A percentile compares a stretch with the other conserved stretches of the same genome.
phyloP scores from a whole-genome alignment of 2,888 invertebrate genomes.

The Leptinotarsa juncta region DNA sequence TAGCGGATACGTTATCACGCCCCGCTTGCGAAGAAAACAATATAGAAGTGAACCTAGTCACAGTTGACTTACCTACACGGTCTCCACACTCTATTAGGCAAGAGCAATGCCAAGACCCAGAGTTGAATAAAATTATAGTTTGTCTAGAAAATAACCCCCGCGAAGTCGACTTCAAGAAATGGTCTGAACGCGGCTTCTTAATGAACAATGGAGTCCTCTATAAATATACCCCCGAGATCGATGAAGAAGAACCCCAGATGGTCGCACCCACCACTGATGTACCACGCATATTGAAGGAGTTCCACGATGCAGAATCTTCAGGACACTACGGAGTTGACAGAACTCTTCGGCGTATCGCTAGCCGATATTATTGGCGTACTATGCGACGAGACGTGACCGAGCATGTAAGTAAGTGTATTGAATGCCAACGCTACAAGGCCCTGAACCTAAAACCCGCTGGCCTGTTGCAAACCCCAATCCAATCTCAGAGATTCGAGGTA shows the following conservation, averaged over 20 bases:
- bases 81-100: background rate
- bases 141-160: background rate
- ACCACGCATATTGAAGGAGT: slow-evolving; percentile 22
- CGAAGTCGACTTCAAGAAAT: slow-evolving; percentile 15
- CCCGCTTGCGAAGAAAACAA: slow-evolving; percentile 19
- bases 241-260: slow-evolving; percentile 21
- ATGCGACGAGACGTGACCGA: slow-evolving; percentile 12
- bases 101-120: background rate
- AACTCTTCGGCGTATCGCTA: slow-evolving; percentile 8
- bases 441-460: slow-evolving; percentile 52
- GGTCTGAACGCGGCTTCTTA: slow-evolving; percentile 6
- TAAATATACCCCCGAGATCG: background rate
- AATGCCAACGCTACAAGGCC: slow-evolving; percentile 37
- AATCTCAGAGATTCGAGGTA: slow-evolving; percentile 49
- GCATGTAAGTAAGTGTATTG: slow-evolving; percentile 17
- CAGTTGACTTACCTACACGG: background rate
- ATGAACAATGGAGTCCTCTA: slow-evolving; percentile 11
- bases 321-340: slow-evolving; percentile 21
- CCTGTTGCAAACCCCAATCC: slow-evolving; percentile 50
- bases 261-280: background rate
- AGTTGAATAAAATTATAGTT: too few relatives aligned
- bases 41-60: background rate
- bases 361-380: background rate
- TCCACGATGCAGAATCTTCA: slow-evolving; percentile 6
- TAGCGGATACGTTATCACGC: slow-evolving; percentile 41